These are phyloP conservation scores for Panthera tigris DNA, from an alignment of 2,113 vertebrate genomes.

Conservation along the genomic window DNA sequence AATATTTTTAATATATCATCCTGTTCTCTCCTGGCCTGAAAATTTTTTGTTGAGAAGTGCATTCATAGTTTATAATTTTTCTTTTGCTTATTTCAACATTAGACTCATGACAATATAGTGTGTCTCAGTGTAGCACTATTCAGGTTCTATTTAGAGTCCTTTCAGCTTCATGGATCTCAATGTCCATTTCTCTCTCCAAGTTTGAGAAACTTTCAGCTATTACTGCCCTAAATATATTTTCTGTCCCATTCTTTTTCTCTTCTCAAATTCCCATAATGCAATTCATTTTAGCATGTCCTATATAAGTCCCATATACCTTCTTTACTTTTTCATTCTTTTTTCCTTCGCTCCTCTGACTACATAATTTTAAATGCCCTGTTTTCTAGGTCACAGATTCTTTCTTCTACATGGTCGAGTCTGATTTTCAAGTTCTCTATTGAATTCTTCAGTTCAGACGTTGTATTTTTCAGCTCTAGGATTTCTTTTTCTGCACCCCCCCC, in stretches of 20 bases:
- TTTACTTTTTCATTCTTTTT: background rate
- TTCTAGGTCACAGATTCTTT: background rate
- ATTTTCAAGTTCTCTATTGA: background rate
- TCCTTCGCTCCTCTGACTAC: background rate
- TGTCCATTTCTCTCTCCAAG: background rate
- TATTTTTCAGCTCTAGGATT: background rate
- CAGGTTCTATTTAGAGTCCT: background rate
- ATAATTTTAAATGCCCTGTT: background rate
- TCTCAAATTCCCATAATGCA: background rate
- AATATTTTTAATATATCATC: background rate
- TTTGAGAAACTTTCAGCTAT: background rate
- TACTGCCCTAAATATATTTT: background rate
- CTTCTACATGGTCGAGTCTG: background rate
- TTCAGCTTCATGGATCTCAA: background rate
- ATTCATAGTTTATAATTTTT: background rate
- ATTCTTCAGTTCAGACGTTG: background rate
- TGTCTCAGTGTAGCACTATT: background rate
- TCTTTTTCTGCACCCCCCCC: background rate
- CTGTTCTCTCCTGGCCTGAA: background rate
- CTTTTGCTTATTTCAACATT: background rate
- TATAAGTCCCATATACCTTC: background rate
- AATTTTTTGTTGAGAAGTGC: background rate
- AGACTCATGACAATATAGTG: background rate
- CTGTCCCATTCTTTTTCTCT: background rate
- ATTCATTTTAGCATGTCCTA: background rate